Evolutionary conservation across 2,113 vertebrate species (phyloP).

Genomic region (Bos javanicus): DNA sequence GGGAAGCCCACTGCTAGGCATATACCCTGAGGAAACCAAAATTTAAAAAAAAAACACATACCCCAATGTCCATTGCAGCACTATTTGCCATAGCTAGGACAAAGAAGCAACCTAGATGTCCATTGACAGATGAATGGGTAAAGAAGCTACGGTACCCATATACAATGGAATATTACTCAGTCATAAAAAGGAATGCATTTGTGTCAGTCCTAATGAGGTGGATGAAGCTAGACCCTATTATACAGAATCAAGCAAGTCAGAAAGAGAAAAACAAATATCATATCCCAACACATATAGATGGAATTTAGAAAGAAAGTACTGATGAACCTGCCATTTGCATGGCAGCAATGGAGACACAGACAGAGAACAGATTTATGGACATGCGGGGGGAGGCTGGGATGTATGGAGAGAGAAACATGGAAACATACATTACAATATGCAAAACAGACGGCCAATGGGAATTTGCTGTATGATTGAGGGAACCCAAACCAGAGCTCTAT

Average conservation of each 20-base stretch:
- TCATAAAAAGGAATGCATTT: not conserved
- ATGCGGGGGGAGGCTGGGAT: not conserved
- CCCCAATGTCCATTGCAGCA: not conserved
- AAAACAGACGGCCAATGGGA: not conserved
- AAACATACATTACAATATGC: not conserved
- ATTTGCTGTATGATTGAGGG: not conserved
- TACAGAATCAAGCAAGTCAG: not conserved
- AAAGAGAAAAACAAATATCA: not conserved
- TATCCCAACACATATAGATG: not conserved
- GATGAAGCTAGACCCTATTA: not conserved
- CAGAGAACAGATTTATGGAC: not conserved
- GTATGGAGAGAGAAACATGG: not conserved
- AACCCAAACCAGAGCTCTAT: not conserved
- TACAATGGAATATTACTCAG: not conserved
- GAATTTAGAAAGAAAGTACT: not conserved
- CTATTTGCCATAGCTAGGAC: not conserved
- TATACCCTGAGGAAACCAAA: not conserved
- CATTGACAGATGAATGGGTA: not conserved
- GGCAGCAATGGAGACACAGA: not conserved
- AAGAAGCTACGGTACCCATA: not conserved
- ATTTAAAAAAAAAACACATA: not conserved
- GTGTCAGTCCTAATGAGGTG: not conserved
- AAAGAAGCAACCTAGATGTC: not conserved
- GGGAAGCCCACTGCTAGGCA: not conserved
- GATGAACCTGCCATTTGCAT: not conserved